These are phyloP conservation scores for Trachymyrmex cornetzi DNA, from an alignment of 1,140 invertebrate species.

Conservation along the genomic window DNA sequence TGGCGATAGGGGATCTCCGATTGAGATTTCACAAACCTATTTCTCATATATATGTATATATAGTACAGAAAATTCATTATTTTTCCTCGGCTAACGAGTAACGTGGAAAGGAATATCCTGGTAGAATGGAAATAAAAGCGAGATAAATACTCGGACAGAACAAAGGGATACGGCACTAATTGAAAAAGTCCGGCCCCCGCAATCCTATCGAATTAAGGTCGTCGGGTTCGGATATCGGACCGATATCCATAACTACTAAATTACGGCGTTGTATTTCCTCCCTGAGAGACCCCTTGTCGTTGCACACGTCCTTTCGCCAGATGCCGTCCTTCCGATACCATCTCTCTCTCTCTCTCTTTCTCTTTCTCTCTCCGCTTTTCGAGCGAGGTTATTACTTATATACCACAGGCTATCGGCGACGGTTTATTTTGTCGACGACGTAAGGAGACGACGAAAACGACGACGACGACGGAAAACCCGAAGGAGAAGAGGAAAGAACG, in stretches of 20 bases:
- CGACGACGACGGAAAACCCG: conserved; percentile 42
- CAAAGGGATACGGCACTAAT: conserved; percentile 63
- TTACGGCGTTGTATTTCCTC: conserved; percentile 64
- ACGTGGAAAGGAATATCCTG: conserved; percentile 34
- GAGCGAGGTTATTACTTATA: conserved; percentile 77
- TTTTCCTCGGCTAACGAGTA: conserved; percentile 52
- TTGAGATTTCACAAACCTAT: background rate
- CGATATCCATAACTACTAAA: conserved; percentile 66
- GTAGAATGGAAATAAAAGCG: conserved; percentile 41
- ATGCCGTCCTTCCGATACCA: conserved; percentile 72
- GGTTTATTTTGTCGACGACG: conserved; percentile 76
- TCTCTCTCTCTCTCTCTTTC: conserved; percentile 44
- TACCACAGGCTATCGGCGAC: conserved; percentile 68
- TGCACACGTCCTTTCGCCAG: conserved; percentile 71
- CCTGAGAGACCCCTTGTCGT: conserved; percentile 34
- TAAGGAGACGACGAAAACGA: conserved; percentile 65
- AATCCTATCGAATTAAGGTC: conserved; percentile 64
- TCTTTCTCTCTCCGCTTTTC: conserved; percentile 35
- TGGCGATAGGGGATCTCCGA: too few relatives aligned
- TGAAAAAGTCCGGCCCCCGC: conserved; percentile 65
- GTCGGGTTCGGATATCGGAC: conserved; percentile 53
- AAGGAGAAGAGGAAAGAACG: conserved; percentile 45
- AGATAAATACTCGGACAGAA: conserved; percentile 45
- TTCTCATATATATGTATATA: background rate
- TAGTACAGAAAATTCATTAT: conserved; percentile 37